Conservation (phyloP, 1,140 invertebrate species). For the Wasmannia auropunctata region DNA sequence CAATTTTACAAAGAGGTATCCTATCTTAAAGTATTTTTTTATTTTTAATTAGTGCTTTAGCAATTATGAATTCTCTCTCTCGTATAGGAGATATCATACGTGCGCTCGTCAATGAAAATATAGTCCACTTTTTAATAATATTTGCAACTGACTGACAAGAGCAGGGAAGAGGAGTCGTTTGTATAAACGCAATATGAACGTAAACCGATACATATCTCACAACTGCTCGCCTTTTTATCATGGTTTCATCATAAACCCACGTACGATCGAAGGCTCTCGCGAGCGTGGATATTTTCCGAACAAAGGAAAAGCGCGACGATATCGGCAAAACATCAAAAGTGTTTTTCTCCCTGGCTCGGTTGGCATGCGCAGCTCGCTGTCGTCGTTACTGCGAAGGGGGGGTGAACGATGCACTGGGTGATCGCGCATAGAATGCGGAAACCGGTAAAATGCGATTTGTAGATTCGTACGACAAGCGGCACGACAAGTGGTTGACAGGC, state of each 20-base stretch:
- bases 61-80: not conserved
- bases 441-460: constrained; percentile 52
- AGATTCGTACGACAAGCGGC: constrained; percentile 62
- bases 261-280: not conserved
- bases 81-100: not conserved
- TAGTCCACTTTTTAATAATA: not conserved
- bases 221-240: not conserved
- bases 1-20: not conserved
- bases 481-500: constrained; percentile 62
- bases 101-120: not conserved
- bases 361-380: constrained; percentile 1
- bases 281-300: not conserved
- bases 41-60: not conserved
- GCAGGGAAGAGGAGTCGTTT: not conserved
- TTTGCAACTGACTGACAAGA: not conserved
- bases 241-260: constrained; percentile 13
- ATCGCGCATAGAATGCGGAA: constrained; percentile 44
- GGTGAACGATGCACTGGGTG: constrained; percentile 46
- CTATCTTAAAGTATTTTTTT: not conserved
- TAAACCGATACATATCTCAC: not conserved
- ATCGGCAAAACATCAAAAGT: constrained; percentile 45
- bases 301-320: not conserved
- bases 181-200: not conserved
- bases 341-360: constrained; percentile 30
- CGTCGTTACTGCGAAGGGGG: no score